Conservation (phyloP, 1,140 invertebrate species). For the Polypedilum pembai region DNA sequence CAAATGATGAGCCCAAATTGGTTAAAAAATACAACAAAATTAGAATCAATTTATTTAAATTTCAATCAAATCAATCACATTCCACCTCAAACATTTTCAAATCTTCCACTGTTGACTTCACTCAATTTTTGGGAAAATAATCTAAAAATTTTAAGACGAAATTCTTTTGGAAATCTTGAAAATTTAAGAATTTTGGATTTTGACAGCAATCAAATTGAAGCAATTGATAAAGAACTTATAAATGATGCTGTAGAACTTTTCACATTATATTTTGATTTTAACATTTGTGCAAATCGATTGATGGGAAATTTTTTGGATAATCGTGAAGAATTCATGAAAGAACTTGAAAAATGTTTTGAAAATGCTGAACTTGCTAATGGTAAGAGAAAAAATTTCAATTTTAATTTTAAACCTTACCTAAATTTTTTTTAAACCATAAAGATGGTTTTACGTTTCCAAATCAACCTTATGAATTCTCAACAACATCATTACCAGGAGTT, state of each 20-base stretch:
- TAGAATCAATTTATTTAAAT: neutral
- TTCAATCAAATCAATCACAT: neutral
- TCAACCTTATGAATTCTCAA: neutral
- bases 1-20: neutral
- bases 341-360: neutral
- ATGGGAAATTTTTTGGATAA: neutral
- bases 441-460: neutral
- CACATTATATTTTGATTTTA: neutral
- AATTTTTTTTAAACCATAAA: neutral
- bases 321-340: neutral
- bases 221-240: neutral
- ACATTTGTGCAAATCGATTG: neutral
- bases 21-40: neutral
- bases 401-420: neutral
- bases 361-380: neutral
- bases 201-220: neutral
- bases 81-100: too few relatives aligned
- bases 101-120: too few relatives aligned
- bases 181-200: neutral
- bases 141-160: too few relatives aligned
- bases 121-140: too few relatives aligned
- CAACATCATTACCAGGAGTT: neutral
- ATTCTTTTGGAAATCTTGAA: neutral
- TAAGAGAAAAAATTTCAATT: neutral
- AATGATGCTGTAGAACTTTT: neutral